These are phyloP conservation scores for Solenopsis fugax DNA, from an alignment of 1,140 invertebrate species.

Conservation along the genomic window DNA sequence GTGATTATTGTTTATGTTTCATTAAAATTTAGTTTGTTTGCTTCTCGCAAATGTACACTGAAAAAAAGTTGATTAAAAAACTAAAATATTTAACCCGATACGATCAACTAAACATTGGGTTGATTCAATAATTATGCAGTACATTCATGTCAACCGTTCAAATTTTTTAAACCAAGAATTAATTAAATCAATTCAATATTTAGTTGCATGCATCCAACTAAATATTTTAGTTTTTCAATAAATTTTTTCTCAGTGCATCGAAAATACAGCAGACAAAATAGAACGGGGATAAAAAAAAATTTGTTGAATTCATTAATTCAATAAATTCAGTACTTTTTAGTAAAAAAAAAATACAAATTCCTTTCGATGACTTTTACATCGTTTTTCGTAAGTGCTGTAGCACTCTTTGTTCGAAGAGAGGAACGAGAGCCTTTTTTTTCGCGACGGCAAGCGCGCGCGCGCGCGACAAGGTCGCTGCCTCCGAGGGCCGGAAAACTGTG, in stretches of 20 bases:
- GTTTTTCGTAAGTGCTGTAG: background rate
- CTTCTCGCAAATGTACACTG: background rate
- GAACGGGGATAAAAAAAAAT: background rate
- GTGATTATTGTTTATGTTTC: background rate
- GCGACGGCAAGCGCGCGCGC: background rate
- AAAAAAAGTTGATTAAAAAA: no score
- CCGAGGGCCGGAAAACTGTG: conserved; percentile 29
- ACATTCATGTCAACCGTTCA: no score
- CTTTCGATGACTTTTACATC: background rate
- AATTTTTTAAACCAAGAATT: no score
- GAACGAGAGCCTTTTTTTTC: background rate
- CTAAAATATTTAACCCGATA: no score
- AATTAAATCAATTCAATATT: no score
- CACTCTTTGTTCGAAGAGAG: background rate
- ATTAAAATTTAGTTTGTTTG: background rate
- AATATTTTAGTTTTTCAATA: no score
- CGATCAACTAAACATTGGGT: no score
- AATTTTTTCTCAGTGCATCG: no score
- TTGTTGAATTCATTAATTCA: no score
- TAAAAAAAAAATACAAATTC: background rate
- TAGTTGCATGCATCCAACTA: no score
- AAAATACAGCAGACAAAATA: background rate
- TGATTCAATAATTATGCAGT: no score
- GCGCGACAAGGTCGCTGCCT: conserved; percentile 44
- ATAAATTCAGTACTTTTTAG: no score